Conservation (phyloP, 92 coral and sea anemone genomes). For the Zoanthus sansibaricus region DNA sequence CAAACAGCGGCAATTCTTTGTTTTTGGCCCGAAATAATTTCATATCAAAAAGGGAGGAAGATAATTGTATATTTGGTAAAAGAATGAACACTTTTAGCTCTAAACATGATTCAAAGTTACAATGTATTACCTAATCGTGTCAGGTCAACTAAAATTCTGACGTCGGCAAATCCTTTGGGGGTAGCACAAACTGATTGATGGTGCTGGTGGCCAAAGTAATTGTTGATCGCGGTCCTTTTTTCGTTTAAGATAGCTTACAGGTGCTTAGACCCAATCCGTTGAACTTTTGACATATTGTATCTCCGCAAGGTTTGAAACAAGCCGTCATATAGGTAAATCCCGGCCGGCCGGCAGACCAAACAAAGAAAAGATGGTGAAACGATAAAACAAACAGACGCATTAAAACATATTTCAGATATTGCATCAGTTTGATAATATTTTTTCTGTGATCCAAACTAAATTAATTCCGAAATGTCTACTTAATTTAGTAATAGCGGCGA, state of each 20-base stretch:
- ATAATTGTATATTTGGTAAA: not conserved
- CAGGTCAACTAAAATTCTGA: not conserved
- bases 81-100: not conserved
- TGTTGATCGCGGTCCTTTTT: slow-evolving; percentile 18
- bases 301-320: not conserved
- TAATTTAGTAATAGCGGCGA: not conserved
- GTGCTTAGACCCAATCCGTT: not conserved
- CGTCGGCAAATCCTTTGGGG: not conserved
- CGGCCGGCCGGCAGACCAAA: not conserved
- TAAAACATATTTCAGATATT: not conserved
- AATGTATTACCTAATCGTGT: slow-evolving; percentile 8
- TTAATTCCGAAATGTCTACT: not conserved
- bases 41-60: no score
- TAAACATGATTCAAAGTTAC: not conserved
- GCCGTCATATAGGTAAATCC: not conserved
- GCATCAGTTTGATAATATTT: not conserved
- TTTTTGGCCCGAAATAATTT: no score
- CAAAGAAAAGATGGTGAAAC: not conserved
- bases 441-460: not conserved
- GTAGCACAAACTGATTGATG: not conserved
- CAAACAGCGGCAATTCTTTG: not conserved
- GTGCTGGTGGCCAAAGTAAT: slow-evolving; percentile 34
- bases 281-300: slow-evolving; percentile 39
- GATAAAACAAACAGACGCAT: not conserved
- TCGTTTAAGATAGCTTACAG: not conserved